phyloP scores from a whole-genome alignment of 2,888 invertebrate genomes.

The Aphidoletes aphidimyza region DNA sequence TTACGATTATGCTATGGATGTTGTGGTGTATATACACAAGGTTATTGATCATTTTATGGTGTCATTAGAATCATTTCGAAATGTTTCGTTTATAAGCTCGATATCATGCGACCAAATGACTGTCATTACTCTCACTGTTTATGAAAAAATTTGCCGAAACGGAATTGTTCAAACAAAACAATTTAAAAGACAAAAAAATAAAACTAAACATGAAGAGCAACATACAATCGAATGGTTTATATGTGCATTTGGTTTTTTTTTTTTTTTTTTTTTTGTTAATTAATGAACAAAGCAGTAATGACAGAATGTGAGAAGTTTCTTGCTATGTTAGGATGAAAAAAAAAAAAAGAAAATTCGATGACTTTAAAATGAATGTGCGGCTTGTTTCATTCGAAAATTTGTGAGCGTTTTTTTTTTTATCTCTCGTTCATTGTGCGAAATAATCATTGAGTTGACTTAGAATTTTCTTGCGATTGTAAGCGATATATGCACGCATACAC shows the following conservation, averaged over 20 bases:
- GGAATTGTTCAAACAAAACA: neutral
- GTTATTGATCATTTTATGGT: constrained; percentile 49
- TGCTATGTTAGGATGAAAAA: constrained; percentile 4
- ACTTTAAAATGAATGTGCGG: neutral
- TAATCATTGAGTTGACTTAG: constrained; percentile 10
- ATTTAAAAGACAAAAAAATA: neutral
- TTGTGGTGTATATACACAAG: neutral
- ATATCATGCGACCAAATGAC: neutral
- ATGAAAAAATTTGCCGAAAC: constrained; percentile 25
- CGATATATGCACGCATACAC: constrained; percentile 2
- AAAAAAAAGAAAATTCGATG: neutral
- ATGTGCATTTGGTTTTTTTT: neutral
- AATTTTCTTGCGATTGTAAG: constrained; percentile 40
- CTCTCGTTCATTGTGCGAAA: neutral
- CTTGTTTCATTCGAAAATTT: neutral
- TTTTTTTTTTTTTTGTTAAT: neutral
- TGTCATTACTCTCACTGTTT: neutral
- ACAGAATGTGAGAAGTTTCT: constrained; percentile 25
- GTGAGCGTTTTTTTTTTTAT: neutral
- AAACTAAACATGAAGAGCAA: too few species aligned
- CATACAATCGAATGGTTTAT: constrained; percentile 28
- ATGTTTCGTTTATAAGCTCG: neutral
- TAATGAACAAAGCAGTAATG: neutral
- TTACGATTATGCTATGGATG: neutral
- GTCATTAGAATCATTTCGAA: constrained; percentile 44